Evolutionary conservation across 1,140 invertebrate species (phyloP), one percentile per base, ranked within the genome.

Genomic region (Drosophila nasuta): DNA sequence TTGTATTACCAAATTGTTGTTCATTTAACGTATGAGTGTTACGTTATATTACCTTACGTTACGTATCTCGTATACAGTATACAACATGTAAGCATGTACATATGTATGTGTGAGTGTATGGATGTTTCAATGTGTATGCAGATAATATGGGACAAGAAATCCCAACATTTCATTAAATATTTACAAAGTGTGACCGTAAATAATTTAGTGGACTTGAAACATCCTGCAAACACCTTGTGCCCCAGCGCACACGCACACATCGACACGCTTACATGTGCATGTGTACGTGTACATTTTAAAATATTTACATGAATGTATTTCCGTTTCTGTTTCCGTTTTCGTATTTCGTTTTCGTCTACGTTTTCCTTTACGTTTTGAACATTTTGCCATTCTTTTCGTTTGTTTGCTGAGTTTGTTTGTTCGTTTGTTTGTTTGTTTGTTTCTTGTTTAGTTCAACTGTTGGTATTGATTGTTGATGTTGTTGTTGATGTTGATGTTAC

Each of bases 371-470:
- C 45, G 56, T 75, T 75, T 25, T 62, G 52, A 83, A 43, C 64
- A 79, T 80, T 43, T 43, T 67, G 51, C 35, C 43, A 57, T 77
- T 20, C 59, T 72, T 62, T 71, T 78, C 63, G 67, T 68, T 65
- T 52, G 28, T 48, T 65, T 57, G 41, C 59, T 77, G 57, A 52
- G 68, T 72, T 60, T 46, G 59, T 75, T 70, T n/a, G 63, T 81
- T 71, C 13, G 73, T 76, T 81, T 57, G 73, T 79, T 78, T 56
- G 76, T 71, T 79, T 45, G 62, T 66, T 89, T 67, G 41, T 71
- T 88, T 90, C 48, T 38, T 38, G 35, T 88, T 82, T 15, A 75
- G 75, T 88, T 90, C 48, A 67, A 66, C 64, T 72, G 77, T 83
- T 85, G 77, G 33, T 64, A 69, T 85, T 89, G 73, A 60, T 76